Conservation (phyloP, 2,888 invertebrate species). For the Torymus tubicola region DNA sequence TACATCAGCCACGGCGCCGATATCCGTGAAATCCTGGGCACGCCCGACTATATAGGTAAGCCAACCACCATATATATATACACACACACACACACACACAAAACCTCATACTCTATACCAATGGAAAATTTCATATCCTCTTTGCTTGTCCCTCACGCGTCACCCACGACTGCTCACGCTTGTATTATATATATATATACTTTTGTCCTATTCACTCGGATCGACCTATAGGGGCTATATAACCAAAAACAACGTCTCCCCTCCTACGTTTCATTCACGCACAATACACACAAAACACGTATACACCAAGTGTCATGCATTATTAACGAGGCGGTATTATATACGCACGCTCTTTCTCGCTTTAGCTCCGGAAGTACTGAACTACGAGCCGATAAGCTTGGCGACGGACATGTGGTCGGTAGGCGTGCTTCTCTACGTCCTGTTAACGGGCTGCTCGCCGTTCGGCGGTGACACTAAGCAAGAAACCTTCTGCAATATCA, state of each 20-base stretch:
- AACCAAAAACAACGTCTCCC: no score
- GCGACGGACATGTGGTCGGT: conserved; percentile 98
- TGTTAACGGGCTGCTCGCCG: conserved; percentile 95
- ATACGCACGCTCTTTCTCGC: conserved; percentile 56
- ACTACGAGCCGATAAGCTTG: conserved; percentile 95
- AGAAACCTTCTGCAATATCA: conserved; percentile 98
- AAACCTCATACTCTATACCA: no score
- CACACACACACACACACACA: not conserved
- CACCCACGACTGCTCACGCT: no score
- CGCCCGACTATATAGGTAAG: conserved; percentile 96
- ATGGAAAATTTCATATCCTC: no score
- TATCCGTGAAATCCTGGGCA: conserved; percentile 95
- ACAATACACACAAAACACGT: no score
- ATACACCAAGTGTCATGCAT: conserved; percentile 32
- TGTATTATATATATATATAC: no score
- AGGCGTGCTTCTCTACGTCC: conserved; percentile 95
- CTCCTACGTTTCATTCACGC: no score
- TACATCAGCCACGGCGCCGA: conserved; percentile 93
- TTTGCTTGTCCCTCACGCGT: no score
- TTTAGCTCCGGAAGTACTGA: conserved; percentile 94
- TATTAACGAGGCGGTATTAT: conserved; percentile 47
- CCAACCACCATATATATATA: not conserved
- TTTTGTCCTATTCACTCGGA: no score
- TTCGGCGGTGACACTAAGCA: conserved; percentile 97
- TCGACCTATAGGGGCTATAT: no score